Evolutionary conservation across 2,888 invertebrate genomes (phyloP), one percentile per base, ranked within the genome.

Genomic region (Steinernema carpocapsae): DNA sequence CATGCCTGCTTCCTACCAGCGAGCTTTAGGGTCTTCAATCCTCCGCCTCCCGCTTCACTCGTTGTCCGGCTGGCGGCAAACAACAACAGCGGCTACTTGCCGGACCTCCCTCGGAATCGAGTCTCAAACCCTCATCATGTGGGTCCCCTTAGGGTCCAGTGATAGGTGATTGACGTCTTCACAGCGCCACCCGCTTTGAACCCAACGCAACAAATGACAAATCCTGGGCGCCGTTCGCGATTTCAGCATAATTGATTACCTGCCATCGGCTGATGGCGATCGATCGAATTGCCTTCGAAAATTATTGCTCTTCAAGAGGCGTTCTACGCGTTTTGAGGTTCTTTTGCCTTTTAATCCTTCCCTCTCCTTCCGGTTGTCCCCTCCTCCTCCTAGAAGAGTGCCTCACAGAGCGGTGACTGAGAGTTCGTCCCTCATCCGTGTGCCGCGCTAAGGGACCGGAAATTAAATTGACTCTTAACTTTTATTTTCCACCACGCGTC

Each of bases 401-500:
- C n/a, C n/a, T n/a, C n/a, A n/a, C 48, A 48, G n/a, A 48, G 48
- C n/a, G 48, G 48, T 19, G n/a, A 17, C 43, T 14, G 48, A 3
- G n/a, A 48, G n/a, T 48, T 48, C 4, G 19, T 10, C n/a, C 48
- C 48, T 19, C 48, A 19, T 48, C 48, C 26, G 56, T 56, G 26
- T 26, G 56, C 56, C 56, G 24, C 43, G 43, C 43, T 43, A 14
- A 43, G 43, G 56, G 12, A 26, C 56, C 56, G 56, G 56, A 56
- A 56, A 56, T 56, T 56, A 56, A 56, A 56, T 56, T 19, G n/a
- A 14, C 56, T 56, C 56, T 56, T 56, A 56, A 56, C 56, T 56
- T 56, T 56, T 56, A 56, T 56, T 56, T 56, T 26, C 2, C 26
- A n/a, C n/a, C 7, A 17, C 48, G 48, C 4, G 12, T 19, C 12